phyloP scores from a whole-genome alignment of 1,140 invertebrate species.

The Philopotamus ludificatus region DNA sequence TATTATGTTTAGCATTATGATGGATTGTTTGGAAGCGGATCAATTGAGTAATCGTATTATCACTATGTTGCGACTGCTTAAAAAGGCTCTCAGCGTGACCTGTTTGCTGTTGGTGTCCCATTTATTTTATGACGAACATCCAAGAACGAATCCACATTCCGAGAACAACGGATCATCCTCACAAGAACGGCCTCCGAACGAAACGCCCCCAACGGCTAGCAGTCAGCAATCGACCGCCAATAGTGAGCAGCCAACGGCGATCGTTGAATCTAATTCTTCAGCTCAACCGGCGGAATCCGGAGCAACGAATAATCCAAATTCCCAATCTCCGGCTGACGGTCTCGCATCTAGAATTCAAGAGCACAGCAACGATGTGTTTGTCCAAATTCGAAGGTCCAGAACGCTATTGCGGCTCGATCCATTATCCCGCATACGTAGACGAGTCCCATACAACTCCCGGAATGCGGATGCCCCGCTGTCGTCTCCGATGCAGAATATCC shows the following conservation, averaged over 20 bases:
- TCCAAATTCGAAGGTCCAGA: background rate
- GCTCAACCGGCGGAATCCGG: background rate
- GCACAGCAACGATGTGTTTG: background rate
- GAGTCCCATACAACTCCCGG: background rate
- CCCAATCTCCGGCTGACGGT: background rate
- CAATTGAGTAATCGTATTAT: conserved; percentile 52
- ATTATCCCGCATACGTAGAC: background rate
- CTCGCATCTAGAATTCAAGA: background rate
- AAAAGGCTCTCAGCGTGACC: conserved; percentile 52
- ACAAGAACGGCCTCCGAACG: background rate
- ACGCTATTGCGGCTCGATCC: background rate
- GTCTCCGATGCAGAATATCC: conserved; percentile 39
- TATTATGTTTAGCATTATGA: conserved; percentile 56
- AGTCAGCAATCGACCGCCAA: background rate
- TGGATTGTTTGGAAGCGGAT: conserved; percentile 53
- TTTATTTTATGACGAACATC: conserved; percentile 5
- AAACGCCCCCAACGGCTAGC: background rate
- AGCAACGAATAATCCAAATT: background rate
- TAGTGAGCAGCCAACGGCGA: background rate
- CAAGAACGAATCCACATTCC: background rate
- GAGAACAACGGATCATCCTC: background rate
- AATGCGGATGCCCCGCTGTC: background rate
- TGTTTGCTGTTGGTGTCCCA: conserved; percentile 53
- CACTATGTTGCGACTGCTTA: conserved; percentile 51
- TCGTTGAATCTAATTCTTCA: background rate